These are phyloP conservation scores for Rachycentron canadum DNA, from an alignment of 2,797 vertebrate genomes.

Conservation along the genomic window DNA sequence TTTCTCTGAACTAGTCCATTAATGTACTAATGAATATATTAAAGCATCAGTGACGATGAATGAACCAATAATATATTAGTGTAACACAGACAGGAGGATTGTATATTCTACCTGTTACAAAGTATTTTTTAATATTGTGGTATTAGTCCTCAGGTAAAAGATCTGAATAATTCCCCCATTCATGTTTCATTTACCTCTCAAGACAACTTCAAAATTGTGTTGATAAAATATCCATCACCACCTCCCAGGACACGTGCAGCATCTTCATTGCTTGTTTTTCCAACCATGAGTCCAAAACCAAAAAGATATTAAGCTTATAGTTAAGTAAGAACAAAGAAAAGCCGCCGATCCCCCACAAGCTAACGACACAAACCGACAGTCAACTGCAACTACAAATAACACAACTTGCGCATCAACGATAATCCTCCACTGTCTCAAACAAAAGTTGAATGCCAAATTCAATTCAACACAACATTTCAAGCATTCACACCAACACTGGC, in stretches of 20 bases:
- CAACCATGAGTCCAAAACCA: neutral
- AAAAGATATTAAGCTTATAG: neutral
- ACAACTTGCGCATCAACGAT: neutral
- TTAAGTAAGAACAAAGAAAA: conserved; percentile 4
- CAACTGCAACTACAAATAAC: conserved; percentile 3
- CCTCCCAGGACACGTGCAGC: too few relatives aligned
- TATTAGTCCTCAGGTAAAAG: too few relatives aligned
- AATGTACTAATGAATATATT: too few relatives aligned
- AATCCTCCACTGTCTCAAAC: conserved; percentile 4
- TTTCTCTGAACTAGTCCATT: too few relatives aligned
- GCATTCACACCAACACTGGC: conserved; percentile 9
- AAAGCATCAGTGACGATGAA: too few relatives aligned
- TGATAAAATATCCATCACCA: neutral
- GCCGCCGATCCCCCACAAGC: conserved; percentile 9
- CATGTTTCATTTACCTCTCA: neutral
- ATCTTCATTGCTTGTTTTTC: neutral
- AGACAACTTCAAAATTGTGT: neutral
- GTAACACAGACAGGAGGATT: too few relatives aligned
- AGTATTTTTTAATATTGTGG: too few relatives aligned
- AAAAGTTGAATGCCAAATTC: conserved; percentile 23
- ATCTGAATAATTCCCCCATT: too few relatives aligned
- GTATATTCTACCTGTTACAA: too few relatives aligned
- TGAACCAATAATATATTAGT: too few relatives aligned
- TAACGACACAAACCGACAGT: neutral
- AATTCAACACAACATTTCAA: conserved; percentile 31